Base-by-base conservation (phyloP, 92 coral and sea anemone species). In the Epizoanthus rinbou region DNA sequence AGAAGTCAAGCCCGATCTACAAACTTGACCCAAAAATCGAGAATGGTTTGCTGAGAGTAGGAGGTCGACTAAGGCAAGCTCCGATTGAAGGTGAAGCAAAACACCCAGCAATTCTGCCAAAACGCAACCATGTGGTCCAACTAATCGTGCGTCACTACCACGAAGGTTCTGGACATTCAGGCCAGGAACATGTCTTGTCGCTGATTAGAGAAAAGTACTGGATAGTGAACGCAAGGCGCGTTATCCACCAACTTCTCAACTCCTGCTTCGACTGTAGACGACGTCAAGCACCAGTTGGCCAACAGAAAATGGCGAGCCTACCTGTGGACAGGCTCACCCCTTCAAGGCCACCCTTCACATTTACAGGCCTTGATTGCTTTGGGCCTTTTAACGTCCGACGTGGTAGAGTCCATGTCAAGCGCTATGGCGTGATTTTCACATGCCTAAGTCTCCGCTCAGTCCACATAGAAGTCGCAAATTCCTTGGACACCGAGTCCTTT, bases 401-500 rank as follows among this genome's bases (percentile, higher is more conserved):
- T 0, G 84, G 87, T 7, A 41, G 92, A 75, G 35, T 53, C 56
- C 68, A 59, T 18, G 87, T 71, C 60, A 86, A 89, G 53, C 66
- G 87, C 6, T 89, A 89, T 52, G 85, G 92, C 3, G 82, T 81
- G n/a, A 16, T 87, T 17, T 90, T 90, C 24, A 90, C 93, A 0
- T 90, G 90, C 41, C 73, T 90, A n/a, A 64, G 79, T 18, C 52
- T 84, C 22, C 79, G 88, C 11, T 86, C 91, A 13, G 80, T 90
- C 35, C 93, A 90, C 52, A 84, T 87, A 1, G 90, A 90, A 53
- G 85, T 90, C 5, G 83, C 86, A 3, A 50, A 64, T 53, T 62
- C 85, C 43, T 33, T 86, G 64, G 92, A 89, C 59, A 86, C 92
- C 8, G 89, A 89, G 21, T 80, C 89, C 21, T 89, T 89, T 73